Evolutionary conservation across 2,113 vertebrate species (phyloP).

Genomic region (Gallinago jamesoni): DNA sequence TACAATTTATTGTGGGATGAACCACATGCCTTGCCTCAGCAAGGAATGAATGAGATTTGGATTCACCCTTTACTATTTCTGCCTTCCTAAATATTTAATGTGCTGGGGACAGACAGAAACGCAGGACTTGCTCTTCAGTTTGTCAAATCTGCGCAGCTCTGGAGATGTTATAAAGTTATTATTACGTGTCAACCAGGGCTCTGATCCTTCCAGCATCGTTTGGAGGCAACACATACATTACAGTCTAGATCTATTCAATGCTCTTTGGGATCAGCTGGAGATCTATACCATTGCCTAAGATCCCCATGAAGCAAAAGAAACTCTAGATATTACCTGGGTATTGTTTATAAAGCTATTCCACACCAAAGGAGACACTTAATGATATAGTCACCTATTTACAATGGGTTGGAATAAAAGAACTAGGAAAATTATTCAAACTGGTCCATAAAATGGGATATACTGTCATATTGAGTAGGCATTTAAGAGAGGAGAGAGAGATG

Average conservation of each 20-base stretch:
- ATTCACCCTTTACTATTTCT: constrained; percentile 8
- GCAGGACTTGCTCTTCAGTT: neutral
- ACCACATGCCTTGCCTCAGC: neutral
- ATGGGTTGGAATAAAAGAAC: neutral
- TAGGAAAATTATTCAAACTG: neutral
- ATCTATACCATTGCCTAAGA: neutral
- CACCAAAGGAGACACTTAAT: neutral
- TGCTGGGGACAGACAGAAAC: neutral
- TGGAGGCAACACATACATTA: neutral
- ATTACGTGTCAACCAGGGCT: neutral
- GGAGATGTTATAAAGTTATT: neutral
- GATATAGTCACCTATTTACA: neutral
- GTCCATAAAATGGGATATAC: neutral
- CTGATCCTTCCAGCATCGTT: neutral
- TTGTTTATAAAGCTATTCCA: neutral
- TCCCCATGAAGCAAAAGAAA: neutral
- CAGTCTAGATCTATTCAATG: neutral
- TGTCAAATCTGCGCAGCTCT: neutral
- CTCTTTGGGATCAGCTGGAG: neutral
- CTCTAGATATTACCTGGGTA: neutral
- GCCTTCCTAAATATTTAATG: neutral
- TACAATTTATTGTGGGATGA: neutral
- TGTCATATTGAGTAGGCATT: neutral
- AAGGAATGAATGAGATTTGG: neutral
- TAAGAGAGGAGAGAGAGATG: neutral